Evolutionary conservation across 1,140 invertebrate genomes (phyloP).

Genomic region (Adelges cooleyi): DNA sequence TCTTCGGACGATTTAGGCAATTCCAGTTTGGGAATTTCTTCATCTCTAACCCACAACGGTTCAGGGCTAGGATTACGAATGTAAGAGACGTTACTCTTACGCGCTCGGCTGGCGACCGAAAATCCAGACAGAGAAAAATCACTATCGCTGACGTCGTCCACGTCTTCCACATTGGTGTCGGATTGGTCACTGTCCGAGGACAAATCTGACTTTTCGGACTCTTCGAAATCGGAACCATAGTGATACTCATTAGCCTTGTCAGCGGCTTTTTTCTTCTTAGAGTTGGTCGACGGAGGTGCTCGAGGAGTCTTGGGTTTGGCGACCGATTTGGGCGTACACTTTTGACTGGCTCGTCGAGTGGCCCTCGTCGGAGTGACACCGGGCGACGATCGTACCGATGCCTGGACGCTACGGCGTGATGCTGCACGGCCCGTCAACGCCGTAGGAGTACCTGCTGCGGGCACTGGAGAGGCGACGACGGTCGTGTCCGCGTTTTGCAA

Average conservation of each 20-base stretch:
- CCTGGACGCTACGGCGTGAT: background rate
- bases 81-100: constrained; percentile 40
- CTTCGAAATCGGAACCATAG: constrained; percentile 79
- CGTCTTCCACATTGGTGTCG: constrained; percentile 51
- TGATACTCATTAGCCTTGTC: constrained; percentile 76
- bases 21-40: constrained; percentile 60
- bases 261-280: constrained; percentile 33
- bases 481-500: constrained; percentile 53
- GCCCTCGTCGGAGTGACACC: constrained; percentile 55
- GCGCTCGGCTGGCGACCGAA: constrained; percentile 53
- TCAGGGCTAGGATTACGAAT: constrained; percentile 63
- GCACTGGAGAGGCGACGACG: constrained; percentile 49
- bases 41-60: constrained; percentile 67
- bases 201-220: constrained; percentile 63
- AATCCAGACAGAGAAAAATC: constrained; percentile 71
- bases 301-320: constrained; percentile 34
- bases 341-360: constrained; percentile 35
- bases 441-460: constrained; percentile 60
- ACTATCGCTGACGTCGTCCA: constrained; percentile 63
- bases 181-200: constrained; percentile 53
- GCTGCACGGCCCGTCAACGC: constrained; percentile 51
- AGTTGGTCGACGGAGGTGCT: constrained; percentile 41
- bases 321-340: constrained; percentile 30
- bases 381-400: constrained; percentile 38
- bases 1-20: constrained; percentile 85